Evolutionary conservation across 2,888 invertebrate genomes (phyloP).

Genomic region (Mycalesis mineus): DNA sequence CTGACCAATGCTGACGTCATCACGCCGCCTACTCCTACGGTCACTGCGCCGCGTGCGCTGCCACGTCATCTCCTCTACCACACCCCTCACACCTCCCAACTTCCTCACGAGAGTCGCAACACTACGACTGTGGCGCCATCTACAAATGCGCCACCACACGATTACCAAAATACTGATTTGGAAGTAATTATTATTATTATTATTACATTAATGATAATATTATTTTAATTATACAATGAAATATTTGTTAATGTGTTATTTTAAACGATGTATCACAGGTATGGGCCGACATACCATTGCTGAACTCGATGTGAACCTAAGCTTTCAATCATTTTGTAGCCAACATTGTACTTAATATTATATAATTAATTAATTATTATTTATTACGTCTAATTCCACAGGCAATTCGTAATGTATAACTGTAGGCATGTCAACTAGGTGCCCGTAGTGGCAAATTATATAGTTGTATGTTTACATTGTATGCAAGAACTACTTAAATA

Average conservation of each 20-base stretch:
- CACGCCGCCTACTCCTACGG: conserved; percentile 6
- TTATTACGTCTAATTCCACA: conserved; percentile 39
- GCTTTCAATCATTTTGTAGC: conserved; percentile 34
- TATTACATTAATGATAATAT: conserved; percentile 17
- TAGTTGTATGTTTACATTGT: conserved; percentile 35
- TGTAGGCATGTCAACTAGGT: conserved; percentile 19
- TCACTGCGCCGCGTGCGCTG: conserved; percentile 17
- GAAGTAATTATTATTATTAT: conserved; percentile 17
- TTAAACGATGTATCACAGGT: conserved; percentile 38
- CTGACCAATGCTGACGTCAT: not conserved
- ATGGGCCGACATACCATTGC: conserved; percentile 36
- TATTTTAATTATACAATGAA: conserved; percentile 14
- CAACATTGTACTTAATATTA: conserved; percentile 26
- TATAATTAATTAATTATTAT: conserved; percentile 28
- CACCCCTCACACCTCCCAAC: conserved; percentile 8
- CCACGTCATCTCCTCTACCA: conserved; percentile 5
- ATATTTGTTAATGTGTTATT: conserved; percentile 24
- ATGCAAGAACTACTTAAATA: conserved; percentile 45
- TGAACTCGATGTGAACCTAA: conserved; percentile 36
- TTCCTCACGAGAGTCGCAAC: conserved; percentile 2
- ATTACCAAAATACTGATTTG: conserved; percentile 29
- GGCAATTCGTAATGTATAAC: conserved; percentile 29
- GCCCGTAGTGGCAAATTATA: conserved; percentile 31
- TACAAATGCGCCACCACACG: conserved; percentile 16
- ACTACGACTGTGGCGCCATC: conserved; percentile 9